phyloP scores from a whole-genome alignment of 2,888 invertebrate species.

The Aromia moschata region DNA sequence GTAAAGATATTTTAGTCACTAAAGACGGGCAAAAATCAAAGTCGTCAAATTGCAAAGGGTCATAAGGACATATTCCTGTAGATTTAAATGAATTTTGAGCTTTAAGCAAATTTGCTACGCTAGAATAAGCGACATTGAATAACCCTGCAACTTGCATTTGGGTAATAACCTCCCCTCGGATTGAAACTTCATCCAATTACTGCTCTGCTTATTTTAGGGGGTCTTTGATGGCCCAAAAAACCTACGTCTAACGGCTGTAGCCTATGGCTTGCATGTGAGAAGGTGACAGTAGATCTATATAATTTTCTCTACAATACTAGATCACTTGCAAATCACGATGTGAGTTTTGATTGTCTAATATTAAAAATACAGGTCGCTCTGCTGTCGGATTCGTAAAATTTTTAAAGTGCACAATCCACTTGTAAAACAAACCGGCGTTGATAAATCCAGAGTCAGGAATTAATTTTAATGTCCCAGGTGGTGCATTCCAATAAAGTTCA shows the following conservation, averaged over 20 bases:
- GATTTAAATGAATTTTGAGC: too few relatives aligned
- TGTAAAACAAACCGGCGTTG: background rate
- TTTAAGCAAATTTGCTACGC: conserved; percentile 8
- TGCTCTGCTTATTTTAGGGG: conserved; percentile 24
- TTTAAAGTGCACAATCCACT: background rate
- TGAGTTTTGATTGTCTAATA: background rate
- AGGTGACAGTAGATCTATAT: background rate
- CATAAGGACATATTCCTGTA: too few relatives aligned
- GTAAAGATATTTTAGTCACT: too few relatives aligned
- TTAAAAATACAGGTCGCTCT: too few relatives aligned
- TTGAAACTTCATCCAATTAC: conserved; percentile 19
- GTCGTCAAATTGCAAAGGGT: too few relatives aligned
- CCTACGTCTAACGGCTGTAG: conserved; percentile 27
- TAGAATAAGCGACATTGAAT: conserved; percentile 25
- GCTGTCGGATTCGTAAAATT: too few relatives aligned
- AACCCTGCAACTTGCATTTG: conserved; percentile 27
- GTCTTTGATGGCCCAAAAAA: conserved; percentile 29
- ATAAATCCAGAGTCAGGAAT: background rate
- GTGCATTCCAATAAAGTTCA: background rate
- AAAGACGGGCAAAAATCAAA: too few relatives aligned
- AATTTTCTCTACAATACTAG: background rate
- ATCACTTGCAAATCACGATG: background rate
- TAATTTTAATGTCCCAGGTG: background rate
- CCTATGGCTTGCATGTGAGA: conserved; percentile 15
- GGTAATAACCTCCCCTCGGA: conserved; percentile 25